phyloP scores from a whole-genome alignment of 2,797 vertebrate genomes.

The Falco novaeseelandiae region DNA sequence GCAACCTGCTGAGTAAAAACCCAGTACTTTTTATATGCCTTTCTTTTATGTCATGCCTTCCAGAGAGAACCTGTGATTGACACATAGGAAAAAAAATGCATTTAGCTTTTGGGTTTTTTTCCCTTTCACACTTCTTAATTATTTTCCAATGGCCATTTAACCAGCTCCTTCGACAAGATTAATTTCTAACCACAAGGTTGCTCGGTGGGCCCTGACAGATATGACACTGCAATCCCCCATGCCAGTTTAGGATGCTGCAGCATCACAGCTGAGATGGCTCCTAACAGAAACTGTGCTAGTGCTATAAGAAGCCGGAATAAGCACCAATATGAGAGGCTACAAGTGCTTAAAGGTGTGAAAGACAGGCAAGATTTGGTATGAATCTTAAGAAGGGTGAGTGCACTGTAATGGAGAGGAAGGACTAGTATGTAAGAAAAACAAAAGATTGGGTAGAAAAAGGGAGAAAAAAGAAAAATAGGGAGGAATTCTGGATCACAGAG shows the following conservation, averaged over 20 bases:
- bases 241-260: background rate
- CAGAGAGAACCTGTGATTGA: background rate
- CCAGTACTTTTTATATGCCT: background rate
- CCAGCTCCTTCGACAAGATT: background rate
- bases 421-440: background rate
- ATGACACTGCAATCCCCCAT: background rate
- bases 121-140: background rate
- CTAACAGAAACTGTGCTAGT: background rate
- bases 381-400: background rate
- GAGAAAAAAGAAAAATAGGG: background rate
- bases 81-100: rapidly evolving
- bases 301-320: background rate
- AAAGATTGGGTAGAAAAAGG: background rate
- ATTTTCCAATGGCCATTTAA: background rate
- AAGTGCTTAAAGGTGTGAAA: background rate
- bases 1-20: background rate
- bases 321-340: background rate
- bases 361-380: background rate
- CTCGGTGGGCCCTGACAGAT: background rate
- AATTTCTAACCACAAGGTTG: background rate
- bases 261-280: background rate
- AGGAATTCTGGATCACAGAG: background rate
- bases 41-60: background rate
- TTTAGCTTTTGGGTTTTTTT: background rate
- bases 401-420: background rate